Percentiles rank a stretch among this genome's conserved stretches.
Conservation (phyloP, 2,888 invertebrate genomes). For the Ceramica pisi region DNA sequence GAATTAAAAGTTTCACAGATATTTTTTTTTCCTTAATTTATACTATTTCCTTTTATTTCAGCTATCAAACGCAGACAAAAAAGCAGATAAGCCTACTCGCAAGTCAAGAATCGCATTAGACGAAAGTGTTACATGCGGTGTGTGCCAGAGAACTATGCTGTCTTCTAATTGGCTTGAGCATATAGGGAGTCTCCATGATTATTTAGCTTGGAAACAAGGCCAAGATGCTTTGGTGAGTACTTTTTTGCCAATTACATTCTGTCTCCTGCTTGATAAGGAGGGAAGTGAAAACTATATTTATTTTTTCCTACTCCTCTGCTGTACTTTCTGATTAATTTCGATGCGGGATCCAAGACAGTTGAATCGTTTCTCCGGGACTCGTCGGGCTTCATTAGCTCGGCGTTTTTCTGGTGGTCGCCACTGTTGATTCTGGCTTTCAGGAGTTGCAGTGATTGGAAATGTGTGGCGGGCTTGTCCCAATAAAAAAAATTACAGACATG, state of each 20-base stretch:
- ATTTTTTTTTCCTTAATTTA: neutral
- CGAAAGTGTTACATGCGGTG: constrained; percentile 54
- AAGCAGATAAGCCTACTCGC: constrained; percentile 28
- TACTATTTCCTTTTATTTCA: constrained; percentile 9
- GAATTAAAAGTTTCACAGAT: neutral
- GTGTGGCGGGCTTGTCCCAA: too few species aligned
- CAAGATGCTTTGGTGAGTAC: constrained; percentile 67
- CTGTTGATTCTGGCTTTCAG: too few species aligned
- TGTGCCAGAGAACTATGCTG: constrained; percentile 52
- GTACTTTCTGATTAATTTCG: too few species aligned
- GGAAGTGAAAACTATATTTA: too few species aligned
- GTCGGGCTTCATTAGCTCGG: too few species aligned
- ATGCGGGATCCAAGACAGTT: too few species aligned
- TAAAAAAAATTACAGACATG: too few species aligned
- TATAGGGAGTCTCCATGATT: constrained; percentile 70
- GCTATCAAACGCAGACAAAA: constrained; percentile 25
- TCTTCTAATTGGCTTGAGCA: constrained; percentile 70
- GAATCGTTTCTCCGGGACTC: too few species aligned
- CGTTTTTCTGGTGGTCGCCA: too few species aligned
- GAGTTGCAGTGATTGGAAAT: too few species aligned
- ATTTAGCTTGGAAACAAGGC: constrained; percentile 73
- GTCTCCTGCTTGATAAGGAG: too few species aligned
- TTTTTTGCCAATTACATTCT: neutral
- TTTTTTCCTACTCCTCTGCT: too few species aligned
- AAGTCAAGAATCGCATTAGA: constrained; percentile 38